These are phyloP conservation scores for Sesia apiformis DNA, from an alignment of 2,888 invertebrate genomes.

Conservation along the genomic window DNA sequence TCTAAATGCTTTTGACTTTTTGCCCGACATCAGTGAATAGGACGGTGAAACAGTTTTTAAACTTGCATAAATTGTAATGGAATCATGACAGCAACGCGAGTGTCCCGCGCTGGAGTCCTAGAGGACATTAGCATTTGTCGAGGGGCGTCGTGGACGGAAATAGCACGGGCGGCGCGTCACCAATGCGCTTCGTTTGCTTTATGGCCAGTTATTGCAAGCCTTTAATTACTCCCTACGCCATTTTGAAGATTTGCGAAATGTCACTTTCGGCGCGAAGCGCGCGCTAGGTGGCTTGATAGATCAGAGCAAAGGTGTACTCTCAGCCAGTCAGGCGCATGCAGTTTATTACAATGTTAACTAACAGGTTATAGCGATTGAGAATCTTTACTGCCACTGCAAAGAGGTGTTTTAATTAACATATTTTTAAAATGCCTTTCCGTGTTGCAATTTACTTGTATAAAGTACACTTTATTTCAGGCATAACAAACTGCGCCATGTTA, in stretches of 20 bases:
- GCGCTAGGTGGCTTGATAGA: neutral
- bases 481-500: constrained; percentile 47
- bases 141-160: constrained; percentile 61
- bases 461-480: constrained; percentile 28
- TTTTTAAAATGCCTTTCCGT: constrained; percentile 37
- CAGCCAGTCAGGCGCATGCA: neutral
- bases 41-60: neutral
- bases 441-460: constrained; percentile 20
- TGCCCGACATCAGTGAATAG: no score
- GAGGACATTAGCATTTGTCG: constrained; percentile 73
- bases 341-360: neutral
- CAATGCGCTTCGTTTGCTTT: constrained; percentile 60
- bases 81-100: constrained; percentile 20
- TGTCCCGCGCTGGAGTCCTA: constrained; percentile 55
- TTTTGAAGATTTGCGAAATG: constrained; percentile 62
- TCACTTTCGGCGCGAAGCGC: constrained; percentile 52
- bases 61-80: constrained; percentile 4
- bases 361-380: neutral
- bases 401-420: constrained; percentile 32
- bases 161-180: constrained; percentile 61
- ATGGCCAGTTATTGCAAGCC: constrained; percentile 64
- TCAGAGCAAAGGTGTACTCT: neutral
- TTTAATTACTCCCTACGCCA: constrained; percentile 59
- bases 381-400: neutral
- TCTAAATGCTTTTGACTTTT: no score